Percentiles rank a stretch among this genome's conserved stretches.
These are phyloP conservation scores for Pterophyllum scalare DNA, from an alignment of 2,113 vertebrate species.

Conservation along the genomic window DNA sequence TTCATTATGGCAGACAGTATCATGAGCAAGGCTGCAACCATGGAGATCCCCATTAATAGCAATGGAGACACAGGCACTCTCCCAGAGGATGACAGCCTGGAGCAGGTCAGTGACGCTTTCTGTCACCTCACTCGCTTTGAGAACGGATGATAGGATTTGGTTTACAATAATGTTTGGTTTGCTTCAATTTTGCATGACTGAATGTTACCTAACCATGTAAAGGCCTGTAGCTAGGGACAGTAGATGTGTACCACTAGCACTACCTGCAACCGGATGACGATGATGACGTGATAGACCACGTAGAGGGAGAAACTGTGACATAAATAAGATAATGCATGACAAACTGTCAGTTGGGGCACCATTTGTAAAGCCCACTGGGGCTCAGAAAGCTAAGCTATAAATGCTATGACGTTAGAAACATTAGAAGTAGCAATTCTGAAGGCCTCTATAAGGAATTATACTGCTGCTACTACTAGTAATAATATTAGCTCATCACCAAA, in stretches of 20 bases:
- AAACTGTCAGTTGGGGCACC: neutral
- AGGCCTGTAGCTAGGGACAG: slow-evolving; percentile 47
- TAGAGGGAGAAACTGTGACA: neutral
- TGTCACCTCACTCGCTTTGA: neutral
- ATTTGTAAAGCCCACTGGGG: neutral
- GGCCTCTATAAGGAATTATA: neutral
- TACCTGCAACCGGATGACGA: neutral
- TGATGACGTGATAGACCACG: neutral
- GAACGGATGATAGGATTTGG: neutral
- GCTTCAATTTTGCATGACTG: neutral
- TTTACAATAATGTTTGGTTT: neutral
- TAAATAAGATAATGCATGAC: neutral
- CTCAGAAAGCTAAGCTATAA: neutral
- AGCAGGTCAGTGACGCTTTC: slow-evolving; percentile 84
- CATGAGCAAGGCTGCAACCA: slow-evolving; percentile 96
- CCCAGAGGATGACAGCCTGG: slow-evolving; percentile 90
- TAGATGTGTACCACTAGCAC: neutral
- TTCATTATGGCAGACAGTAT: slow-evolving; percentile 91
- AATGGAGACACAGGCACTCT: slow-evolving; percentile 90
- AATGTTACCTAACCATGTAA: slow-evolving; percentile 35
- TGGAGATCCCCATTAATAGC: slow-evolving; percentile 98
- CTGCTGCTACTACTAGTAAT: no score
- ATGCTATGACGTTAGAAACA: neutral
- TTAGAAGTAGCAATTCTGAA: neutral
- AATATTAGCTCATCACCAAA: neutral